Evolutionary conservation across 2,113 vertebrate species (phyloP), one percentile per base, ranked within the genome.

Genomic region (Artemisiospiza belli): DNA sequence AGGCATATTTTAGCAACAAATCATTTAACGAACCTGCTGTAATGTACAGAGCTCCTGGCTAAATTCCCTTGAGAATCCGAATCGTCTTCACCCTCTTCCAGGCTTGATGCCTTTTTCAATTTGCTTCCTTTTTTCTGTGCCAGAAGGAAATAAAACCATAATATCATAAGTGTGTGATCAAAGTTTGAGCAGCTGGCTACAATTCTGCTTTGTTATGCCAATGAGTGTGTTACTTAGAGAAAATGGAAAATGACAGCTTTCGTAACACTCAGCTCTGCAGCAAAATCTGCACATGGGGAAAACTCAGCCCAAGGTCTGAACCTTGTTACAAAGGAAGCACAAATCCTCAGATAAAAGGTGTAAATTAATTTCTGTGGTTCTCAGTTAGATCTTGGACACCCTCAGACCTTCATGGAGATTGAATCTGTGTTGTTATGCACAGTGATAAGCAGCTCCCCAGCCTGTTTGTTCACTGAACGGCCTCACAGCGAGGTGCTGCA

Each of bases 11-110:
- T 46, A 68, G 58, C 91, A 78, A 43, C 10, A 76, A 39, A 72
- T 28, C 25, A 11, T 18, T 66, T 78, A 70, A 97, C 94, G 89
- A 97, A 99, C 98, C 98, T 99, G 98, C 95, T 98, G 97, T 97
- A 98, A 95, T 98, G 98, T 22, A 97, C 92, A 10, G 98, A 98
- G 67, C 97, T 98, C 75, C 98, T 97, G 55, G 98, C 97, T 62
- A 98, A 89, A 52, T 98, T 98, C 87, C 98, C 98, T 63, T 98
- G 98, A 72, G 98, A 97, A 94, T 99, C 99, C 11, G 89, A 98
- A 72, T 98, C 98, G 2, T 98, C 98, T n/a, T 98, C 99, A 0
- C 97, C 98, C 81, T 99, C 99, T 92, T 99, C 99, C 90, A 98
- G 96, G 89, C 99, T 99, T 12, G 98, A 97, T 1, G 96, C 92